These are phyloP conservation scores for Hirundo rustica DNA, from an alignment of 2,797 vertebrate species.

Conservation along the genomic window DNA sequence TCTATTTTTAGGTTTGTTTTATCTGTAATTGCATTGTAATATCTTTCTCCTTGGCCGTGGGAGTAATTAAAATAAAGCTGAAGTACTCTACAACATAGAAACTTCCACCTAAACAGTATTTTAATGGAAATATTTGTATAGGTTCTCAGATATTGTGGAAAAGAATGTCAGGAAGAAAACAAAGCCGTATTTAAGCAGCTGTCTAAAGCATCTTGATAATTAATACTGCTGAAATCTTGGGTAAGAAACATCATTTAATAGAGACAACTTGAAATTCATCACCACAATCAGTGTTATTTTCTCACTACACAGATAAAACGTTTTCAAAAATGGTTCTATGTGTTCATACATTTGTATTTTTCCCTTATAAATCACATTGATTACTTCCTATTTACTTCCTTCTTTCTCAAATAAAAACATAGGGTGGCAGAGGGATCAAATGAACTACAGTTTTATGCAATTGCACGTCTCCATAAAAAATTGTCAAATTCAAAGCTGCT, in stretches of 20 bases:
- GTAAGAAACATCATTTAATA: not conserved
- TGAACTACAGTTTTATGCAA: not conserved
- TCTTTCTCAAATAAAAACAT: not conserved
- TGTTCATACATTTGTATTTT: not conserved
- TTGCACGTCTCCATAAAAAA: not conserved
- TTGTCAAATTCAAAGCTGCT: not conserved
- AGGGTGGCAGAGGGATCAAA: not conserved
- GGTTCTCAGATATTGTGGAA: not conserved
- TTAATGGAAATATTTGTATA: not conserved
- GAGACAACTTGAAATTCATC: not conserved
- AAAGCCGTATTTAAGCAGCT: not conserved
- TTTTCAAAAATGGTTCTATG: not conserved
- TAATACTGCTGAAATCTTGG: not conserved
- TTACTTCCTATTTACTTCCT: not conserved
- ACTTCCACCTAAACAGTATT: not conserved
- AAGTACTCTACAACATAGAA: not conserved
- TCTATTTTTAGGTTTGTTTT: slow-evolving; percentile 36
- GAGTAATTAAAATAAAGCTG: slow-evolving; percentile 24
- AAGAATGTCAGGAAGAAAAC: not conserved
- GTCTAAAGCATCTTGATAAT: not conserved
- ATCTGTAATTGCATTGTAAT: slow-evolving; percentile 32
- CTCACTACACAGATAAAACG: not conserved
- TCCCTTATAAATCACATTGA: not conserved
- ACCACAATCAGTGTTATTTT: not conserved
- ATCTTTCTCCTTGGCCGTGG: not conserved